A percentile compares a stretch with the other conserved stretches of the same genome.
These are phyloP conservation scores for Machimus atricapillus DNA, from an alignment of 2,888 invertebrate species.

Conservation along the genomic window DNA sequence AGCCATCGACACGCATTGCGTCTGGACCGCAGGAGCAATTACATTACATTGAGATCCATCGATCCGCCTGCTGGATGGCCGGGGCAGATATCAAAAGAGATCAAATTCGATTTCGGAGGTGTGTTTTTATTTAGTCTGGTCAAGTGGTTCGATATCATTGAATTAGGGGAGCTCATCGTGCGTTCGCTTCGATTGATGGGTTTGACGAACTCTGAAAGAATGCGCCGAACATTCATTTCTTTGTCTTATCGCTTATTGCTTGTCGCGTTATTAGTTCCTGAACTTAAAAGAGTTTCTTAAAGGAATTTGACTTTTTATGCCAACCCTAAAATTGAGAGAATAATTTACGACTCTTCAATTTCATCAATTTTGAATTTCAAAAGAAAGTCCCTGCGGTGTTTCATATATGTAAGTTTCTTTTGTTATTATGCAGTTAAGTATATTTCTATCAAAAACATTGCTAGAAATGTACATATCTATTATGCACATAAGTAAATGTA, in stretches of 20 bases:
- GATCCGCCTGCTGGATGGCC: background rate
- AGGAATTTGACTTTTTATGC: background rate
- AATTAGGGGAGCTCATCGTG: slow-evolving; percentile 3
- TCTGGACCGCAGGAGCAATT: background rate
- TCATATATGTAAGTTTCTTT: background rate
- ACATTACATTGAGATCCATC: background rate
- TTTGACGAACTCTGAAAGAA: slow-evolving; percentile 25
- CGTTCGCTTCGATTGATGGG: slow-evolving; percentile 7
- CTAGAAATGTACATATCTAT: too few species aligned
- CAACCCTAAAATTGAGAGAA: background rate
- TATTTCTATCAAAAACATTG: too few species aligned
- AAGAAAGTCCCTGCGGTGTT: background rate
- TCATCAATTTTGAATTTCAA: background rate
- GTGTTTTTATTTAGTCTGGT: slow-evolving; percentile 28
- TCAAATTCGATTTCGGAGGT: slow-evolving; percentile 19
- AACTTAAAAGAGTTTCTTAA: background rate
- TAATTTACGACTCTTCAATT: background rate
- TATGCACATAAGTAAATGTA: too few species aligned
- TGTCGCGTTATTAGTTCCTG: background rate
- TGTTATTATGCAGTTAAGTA: too few species aligned
- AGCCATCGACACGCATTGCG: slow-evolving; percentile 1
- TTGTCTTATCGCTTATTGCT: background rate
- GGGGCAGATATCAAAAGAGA: background rate
- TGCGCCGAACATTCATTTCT: background rate
- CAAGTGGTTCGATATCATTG: slow-evolving; percentile 21